Base-by-base conservation (phyloP, 2,113 vertebrate species). In the Lipophrys pholis region DNA sequence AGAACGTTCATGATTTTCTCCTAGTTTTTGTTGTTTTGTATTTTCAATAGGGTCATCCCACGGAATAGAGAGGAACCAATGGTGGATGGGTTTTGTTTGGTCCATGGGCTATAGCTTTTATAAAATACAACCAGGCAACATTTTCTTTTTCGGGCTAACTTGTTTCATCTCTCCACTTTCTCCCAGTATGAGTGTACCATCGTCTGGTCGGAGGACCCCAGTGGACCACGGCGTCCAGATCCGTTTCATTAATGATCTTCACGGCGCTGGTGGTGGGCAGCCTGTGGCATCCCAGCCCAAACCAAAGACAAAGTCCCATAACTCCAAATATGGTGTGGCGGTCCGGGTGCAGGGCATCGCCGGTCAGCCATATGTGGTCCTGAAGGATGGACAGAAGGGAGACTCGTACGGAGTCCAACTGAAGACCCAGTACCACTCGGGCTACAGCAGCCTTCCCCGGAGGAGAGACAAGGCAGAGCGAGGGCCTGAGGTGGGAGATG, bases 171-270 rank as follows among this genome's bases (percentile, higher is more conserved):
- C 21, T 30, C 21, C 21, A 2, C 21, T 30, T 30, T 30, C 21
- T 30, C 14, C n/a, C 79, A 94, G 91, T 46, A 94, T 94, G 93
- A 90, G 74, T 69, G 39, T 84, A 5, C 75, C 88, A 10, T 91
- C 93, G 50, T 90, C 92, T 0, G 95, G 94, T 62, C 93, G 85
- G 63, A 95, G 89, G 84, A 92, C 70, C 45, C 94, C 95, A 0
- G 87, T 97, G 80, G 97, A 97, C 76, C 88, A 96, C 1, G 96
- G 97, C 0, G 96, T 97, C 78, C 97, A 99, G 91, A 97, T 99
- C 85, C 95, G 96, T 69, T 98, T 98, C 92, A 97, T 97, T 75
- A 93, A 95, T 5, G 94, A 97, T 83, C 85, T 95, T 41, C 81
- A 81, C 3, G 94, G 95, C 12, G 80, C 83, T 0, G 49, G 76